Percentiles rank a stretch among this genome's conserved stretches.
Conservation (phyloP, 2,888 invertebrate genomes). For the Acleris cristana region DNA sequence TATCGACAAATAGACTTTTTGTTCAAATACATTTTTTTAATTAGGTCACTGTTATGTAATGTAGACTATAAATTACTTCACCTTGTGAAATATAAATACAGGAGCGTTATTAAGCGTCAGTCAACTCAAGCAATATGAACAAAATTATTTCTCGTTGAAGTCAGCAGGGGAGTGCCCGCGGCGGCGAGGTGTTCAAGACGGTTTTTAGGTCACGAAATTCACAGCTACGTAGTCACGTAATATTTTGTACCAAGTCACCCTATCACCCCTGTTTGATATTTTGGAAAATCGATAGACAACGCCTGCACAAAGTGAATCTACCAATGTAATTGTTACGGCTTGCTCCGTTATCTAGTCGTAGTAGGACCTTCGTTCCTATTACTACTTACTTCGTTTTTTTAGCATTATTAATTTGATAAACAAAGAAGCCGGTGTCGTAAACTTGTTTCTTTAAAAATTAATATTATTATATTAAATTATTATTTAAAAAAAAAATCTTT, state of each 20-base stretch:
- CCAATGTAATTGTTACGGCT: constrained; percentile 11
- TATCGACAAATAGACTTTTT: too few species aligned
- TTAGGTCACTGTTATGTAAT: too few species aligned
- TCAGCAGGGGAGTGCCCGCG: constrained; percentile 49
- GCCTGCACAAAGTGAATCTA: constrained; percentile 35
- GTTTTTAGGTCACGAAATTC: constrained; percentile 69
- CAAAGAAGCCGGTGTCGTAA: too few species aligned
- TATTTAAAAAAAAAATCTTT: too few species aligned
- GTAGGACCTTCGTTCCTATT: constrained; percentile 1
- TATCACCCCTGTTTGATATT: constrained; percentile 37
- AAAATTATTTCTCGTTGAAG: constrained; percentile 49
- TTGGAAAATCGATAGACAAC: constrained; percentile 32
- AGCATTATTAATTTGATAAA: too few species aligned
- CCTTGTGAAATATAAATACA: too few species aligned
- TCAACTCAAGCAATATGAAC: constrained; percentile 16
- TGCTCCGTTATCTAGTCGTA: constrained; percentile 19
- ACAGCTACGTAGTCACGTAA: constrained; percentile 45
- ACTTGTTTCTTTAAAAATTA: too few species aligned
- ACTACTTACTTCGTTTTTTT: too few species aligned
- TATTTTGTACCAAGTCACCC: constrained; percentile 40
- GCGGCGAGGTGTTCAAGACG: constrained; percentile 57
- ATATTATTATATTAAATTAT: too few species aligned
- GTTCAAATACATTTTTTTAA: too few species aligned
- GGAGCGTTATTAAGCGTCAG: neutral
- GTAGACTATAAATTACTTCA: too few species aligned